Evolutionary conservation across 2,113 vertebrate species (phyloP).

Genomic region (Eulemur macaco): DNA sequence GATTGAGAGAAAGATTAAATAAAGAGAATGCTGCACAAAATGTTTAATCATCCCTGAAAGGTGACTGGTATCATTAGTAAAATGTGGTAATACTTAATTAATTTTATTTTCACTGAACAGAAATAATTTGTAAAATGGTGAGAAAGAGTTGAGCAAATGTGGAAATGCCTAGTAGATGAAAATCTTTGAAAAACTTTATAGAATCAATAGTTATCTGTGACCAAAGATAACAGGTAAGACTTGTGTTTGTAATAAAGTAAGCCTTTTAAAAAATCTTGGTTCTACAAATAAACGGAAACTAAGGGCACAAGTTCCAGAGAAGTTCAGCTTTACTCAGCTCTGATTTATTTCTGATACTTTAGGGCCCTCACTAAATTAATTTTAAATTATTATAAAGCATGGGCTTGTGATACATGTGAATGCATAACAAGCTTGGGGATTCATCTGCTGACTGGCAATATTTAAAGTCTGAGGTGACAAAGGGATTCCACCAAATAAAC

Average conservation of each 20-base stretch:
- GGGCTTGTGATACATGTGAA: not conserved
- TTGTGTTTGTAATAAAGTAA: not conserved
- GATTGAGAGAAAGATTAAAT: constrained; percentile 1
- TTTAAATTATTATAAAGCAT: not conserved
- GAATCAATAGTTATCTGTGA: not conserved
- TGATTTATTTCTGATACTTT: not conserved
- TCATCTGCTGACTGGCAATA: not conserved
- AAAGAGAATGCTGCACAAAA: not conserved
- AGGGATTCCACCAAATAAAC: not conserved
- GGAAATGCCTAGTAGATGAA: not conserved
- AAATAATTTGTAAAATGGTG: not conserved
- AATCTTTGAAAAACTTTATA: not conserved
- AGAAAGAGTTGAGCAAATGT: not conserved
- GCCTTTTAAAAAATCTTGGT: not conserved
- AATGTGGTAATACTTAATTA: not conserved
- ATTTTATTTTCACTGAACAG: not conserved
- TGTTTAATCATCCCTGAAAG: not conserved
- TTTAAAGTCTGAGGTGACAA: not conserved
- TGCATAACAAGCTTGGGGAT: not conserved
- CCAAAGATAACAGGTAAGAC: not conserved
- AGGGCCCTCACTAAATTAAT: not conserved
- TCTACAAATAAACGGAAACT: not conserved
- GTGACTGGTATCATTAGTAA: not conserved
- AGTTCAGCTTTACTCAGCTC: not conserved
- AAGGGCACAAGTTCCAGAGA: not conserved